A percentile compares a stretch with the other conserved stretches of the same genome.
Conservation (phyloP, 2,113 vertebrate species). For the Dolichallabes microphthalmus region DNA sequence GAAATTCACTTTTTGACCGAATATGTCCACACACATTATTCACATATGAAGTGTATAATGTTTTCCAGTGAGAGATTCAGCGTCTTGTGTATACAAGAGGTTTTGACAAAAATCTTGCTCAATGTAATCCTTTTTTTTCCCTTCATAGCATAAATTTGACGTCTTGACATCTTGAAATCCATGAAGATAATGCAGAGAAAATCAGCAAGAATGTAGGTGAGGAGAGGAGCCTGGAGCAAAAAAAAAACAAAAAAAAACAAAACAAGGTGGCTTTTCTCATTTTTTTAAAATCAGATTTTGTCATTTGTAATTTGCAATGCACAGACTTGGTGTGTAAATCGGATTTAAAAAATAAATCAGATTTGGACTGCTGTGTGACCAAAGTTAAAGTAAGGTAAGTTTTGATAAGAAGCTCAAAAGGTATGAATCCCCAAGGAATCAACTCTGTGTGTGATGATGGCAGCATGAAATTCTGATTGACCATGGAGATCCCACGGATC, state of each 20-base stretch:
- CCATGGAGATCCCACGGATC: constrained; percentile 26
- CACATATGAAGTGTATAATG: neutral
- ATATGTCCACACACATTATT: neutral
- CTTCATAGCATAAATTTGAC: neutral
- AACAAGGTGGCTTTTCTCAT: neutral
- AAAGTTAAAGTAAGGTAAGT: neutral
- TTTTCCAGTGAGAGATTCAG: neutral
- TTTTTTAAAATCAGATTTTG: neutral
- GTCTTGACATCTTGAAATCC: neutral
- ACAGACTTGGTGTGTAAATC: neutral
- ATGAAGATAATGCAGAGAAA: neutral
- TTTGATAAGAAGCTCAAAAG: neutral
- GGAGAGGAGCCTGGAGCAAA: neutral
- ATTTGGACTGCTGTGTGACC: constrained; percentile 1
- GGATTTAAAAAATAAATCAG: neutral
- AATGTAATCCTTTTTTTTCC: neutral
- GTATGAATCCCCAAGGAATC: neutral
- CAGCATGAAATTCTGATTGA: constrained; percentile 44
- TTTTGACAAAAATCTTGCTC: neutral
- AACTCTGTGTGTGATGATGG: constrained; percentile 29
- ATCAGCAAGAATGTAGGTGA: neutral
- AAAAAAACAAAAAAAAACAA: no score
- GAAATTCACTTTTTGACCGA: neutral
- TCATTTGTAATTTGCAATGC: neutral
- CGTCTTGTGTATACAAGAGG: neutral